phyloP scores from a whole-genome alignment of 2,797 vertebrate genomes.

The Lagocephalus sceleratus region DNA sequence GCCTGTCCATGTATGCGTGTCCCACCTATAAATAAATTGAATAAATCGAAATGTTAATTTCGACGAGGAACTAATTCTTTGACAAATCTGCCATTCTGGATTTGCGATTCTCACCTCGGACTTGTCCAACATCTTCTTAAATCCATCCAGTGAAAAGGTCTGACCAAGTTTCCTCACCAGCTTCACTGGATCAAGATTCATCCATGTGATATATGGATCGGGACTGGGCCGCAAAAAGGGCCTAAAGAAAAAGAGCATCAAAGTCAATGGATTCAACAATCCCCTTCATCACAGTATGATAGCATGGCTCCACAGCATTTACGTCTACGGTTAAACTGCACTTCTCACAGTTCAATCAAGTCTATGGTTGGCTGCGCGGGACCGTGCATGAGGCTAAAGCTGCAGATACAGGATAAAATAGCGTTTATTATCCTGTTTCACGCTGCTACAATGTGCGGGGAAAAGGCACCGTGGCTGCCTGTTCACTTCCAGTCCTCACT shows the following conservation, averaged over 20 bases:
- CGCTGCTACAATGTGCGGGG: conserved; percentile 80
- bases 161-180: conserved; percentile 94
- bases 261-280: background rate
- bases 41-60: conserved; percentile 2
- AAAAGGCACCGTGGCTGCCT: conserved; percentile 67
- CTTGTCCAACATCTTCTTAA: conserved; percentile 95
- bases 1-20: conserved; percentile 95
- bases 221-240: conserved; percentile 75
- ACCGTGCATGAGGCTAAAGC: conserved; percentile 47
- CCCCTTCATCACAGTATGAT: conserved; percentile 1
- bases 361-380: conserved; percentile 17
- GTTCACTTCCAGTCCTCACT: conserved; percentile 75
- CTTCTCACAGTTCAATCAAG: conserved; percentile 25
- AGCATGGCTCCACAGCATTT: conserved; percentile 5
- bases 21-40: conserved; percentile 61
- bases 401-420: conserved; percentile 84
- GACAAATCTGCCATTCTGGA: background rate
- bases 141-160: conserved; percentile 92
- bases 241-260: conserved; percentile 6
- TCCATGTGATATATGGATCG: conserved; percentile 95
- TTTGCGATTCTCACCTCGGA: conserved; percentile 80
- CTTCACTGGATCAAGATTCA: conserved; percentile 94
- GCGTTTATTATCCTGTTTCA: conserved; percentile 95
- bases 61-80: background rate
- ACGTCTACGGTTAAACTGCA: conserved; percentile 15